A percentile compares a stretch with the other conserved stretches of the same genome.
These are phyloP conservation scores for Epistrophella euchroma DNA, from an alignment of 2,888 invertebrate species.

Conservation along the genomic window DNA sequence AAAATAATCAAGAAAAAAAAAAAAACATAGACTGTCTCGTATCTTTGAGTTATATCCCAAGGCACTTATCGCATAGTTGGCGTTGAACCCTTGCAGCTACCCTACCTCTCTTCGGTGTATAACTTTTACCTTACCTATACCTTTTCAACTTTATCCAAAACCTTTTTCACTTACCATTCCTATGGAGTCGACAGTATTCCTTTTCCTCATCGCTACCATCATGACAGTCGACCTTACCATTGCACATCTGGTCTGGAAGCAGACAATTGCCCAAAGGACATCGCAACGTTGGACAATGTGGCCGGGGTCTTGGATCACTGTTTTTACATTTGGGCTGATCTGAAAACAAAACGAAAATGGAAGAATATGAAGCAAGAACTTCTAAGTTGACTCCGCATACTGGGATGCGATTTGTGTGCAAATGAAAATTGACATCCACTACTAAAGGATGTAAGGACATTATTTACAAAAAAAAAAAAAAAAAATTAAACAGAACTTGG, in stretches of 20 bases:
- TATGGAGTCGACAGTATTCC: constrained; percentile 78
- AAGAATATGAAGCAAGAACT: constrained; percentile 9
- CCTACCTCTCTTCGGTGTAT: background rate
- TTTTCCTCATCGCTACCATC: constrained; percentile 88
- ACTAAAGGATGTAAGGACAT: constrained; percentile 27
- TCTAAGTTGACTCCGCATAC: constrained; percentile 15
- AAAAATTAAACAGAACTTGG: background rate
- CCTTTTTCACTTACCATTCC: constrained; percentile 77
- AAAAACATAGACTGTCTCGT: background rate
- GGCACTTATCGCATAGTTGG: background rate
- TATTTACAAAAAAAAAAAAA: background rate
- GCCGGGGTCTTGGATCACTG: constrained; percentile 76
- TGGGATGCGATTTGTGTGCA: constrained; percentile 49
- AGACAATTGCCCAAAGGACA: constrained; percentile 90
- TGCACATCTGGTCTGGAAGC: constrained; percentile 86
- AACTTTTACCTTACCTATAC: background rate
- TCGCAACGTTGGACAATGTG: constrained; percentile 86
- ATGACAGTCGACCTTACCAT: constrained; percentile 88
- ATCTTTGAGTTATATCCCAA: background rate
- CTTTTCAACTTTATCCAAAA: background rate
- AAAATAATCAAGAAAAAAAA: background rate
- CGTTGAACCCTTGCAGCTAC: constrained; percentile 7
- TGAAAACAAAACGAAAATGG: constrained; percentile 62
- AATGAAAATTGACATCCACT: constrained; percentile 61
- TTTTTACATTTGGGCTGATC: constrained; percentile 80